These are phyloP conservation scores for Rugalucina vietnamica DNA, from an alignment of 2,888 invertebrate genomes.

Conservation along the genomic window DNA sequence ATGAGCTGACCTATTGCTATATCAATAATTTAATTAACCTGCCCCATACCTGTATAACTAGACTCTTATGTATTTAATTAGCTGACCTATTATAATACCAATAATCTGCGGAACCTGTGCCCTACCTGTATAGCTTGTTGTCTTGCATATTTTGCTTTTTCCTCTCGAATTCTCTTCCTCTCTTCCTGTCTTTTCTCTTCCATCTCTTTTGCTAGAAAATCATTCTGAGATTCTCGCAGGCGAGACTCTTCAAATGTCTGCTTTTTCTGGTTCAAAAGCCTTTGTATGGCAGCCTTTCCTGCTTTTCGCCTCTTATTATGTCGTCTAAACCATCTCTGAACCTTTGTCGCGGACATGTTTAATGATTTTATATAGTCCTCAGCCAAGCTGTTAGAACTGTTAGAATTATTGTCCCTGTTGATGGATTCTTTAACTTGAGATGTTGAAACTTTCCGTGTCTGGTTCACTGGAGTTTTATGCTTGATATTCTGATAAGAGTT, in stretches of 20 bases:
- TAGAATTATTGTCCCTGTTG: background rate
- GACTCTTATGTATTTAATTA: too few relatives aligned
- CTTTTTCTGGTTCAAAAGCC: slow-evolving; percentile 78
- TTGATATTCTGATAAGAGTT: slow-evolving; percentile 83
- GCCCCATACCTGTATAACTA: too few relatives aligned
- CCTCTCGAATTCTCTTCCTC: slow-evolving; percentile 76
- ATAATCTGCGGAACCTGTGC: too few relatives aligned
- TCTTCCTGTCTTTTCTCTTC: slow-evolving; percentile 73
- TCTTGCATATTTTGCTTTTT: slow-evolving; percentile 79
- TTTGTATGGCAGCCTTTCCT: slow-evolving; percentile 79
- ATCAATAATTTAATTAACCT: too few relatives aligned
- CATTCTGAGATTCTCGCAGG: slow-evolving; percentile 61
- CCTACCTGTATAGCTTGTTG: slow-evolving; percentile 81
- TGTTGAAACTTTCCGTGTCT: slow-evolving; percentile 67
- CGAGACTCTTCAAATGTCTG: slow-evolving; percentile 70
- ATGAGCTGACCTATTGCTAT: too few relatives aligned
- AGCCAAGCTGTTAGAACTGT: slow-evolving; percentile 68
- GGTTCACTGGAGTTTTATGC: slow-evolving; percentile 82
- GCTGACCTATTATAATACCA: too few relatives aligned
- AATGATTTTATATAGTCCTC: slow-evolving; percentile 78
- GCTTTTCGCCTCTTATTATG: slow-evolving; percentile 64
- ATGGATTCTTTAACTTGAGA: background rate
- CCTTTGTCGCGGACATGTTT: slow-evolving; percentile 78
- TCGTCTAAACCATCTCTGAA: slow-evolving; percentile 81
- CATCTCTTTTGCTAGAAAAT: slow-evolving; percentile 65